Percentiles rank a stretch among this genome's conserved stretches.
These are phyloP conservation scores for Polypedilum pembai DNA, from an alignment of 1,140 invertebrate species.

Conservation along the genomic window DNA sequence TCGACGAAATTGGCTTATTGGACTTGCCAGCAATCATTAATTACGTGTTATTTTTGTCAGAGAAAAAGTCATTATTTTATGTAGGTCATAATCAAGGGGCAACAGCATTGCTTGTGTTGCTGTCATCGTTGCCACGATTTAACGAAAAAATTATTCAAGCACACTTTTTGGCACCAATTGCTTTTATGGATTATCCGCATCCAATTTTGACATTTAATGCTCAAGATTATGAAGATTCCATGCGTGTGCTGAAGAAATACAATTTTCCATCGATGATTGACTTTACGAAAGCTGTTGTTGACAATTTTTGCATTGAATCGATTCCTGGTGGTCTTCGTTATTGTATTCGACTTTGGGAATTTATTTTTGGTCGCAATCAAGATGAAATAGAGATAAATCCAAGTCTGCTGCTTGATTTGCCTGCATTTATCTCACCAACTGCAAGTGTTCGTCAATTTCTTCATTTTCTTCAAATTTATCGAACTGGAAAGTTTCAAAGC, in stretches of 20 bases:
- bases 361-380: background rate
- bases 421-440: background rate
- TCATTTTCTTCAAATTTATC: background rate
- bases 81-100: conserved; percentile 50
- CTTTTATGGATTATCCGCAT: conserved; percentile 33
- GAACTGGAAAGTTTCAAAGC: background rate
- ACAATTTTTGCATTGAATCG: background rate
- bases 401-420: background rate
- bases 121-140: conserved; percentile 45
- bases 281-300: background rate
- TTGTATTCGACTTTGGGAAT: background rate
- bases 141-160: conserved; percentile 38
- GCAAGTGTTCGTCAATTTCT: background rate
- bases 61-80: conserved; percentile 33
- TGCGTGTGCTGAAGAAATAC: background rate
- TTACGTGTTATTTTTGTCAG: conserved; percentile 35
- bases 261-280: background rate
- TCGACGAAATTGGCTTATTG: conserved; percentile 49
- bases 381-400: background rate
- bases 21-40: conserved; percentile 46
- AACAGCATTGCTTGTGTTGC: conserved; percentile 45
- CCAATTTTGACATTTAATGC: background rate
- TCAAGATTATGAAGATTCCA: background rate
- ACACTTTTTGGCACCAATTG: conserved; percentile 45
- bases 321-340: background rate